phyloP scores from a whole-genome alignment of 2,797 vertebrate species.

The Gallinago solitaria region DNA sequence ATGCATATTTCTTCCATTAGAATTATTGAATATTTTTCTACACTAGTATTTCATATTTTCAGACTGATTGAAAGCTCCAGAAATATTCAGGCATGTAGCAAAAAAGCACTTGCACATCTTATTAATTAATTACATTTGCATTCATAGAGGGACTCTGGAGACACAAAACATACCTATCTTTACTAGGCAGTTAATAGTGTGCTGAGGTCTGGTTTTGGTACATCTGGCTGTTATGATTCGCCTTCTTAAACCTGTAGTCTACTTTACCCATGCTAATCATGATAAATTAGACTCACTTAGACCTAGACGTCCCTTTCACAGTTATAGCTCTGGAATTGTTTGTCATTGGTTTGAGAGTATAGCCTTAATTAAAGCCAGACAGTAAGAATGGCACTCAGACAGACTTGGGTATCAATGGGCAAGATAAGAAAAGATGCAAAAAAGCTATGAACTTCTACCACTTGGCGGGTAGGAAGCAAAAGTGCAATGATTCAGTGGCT shows the following conservation, averaged over 20 bases:
- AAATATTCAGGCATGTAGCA: not conserved
- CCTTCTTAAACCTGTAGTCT: not conserved
- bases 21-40: not conserved
- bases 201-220: not conserved
- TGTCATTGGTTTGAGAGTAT: not conserved
- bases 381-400: not conserved
- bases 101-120: not conserved
- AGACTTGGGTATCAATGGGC: not conserved
- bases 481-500: not conserved
- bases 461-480: not conserved
- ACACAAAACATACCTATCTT: not conserved
- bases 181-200: not conserved
- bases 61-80: not conserved
- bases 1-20: not conserved
- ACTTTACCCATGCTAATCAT: not conserved
- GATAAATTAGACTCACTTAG: not conserved
- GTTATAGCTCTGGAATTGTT: not conserved
- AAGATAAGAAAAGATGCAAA: not conserved
- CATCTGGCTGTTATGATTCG: not conserved
- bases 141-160: not conserved
- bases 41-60: not conserved
- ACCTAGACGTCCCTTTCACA: not conserved
- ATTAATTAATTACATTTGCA: not conserved
- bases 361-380: not conserved
- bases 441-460: not conserved